A percentile compares a stretch with the other conserved stretches of the same genome.
Evolutionary conservation across 2,888 invertebrate species (phyloP).

Genomic region (Barypeithes pellucidus): DNA sequence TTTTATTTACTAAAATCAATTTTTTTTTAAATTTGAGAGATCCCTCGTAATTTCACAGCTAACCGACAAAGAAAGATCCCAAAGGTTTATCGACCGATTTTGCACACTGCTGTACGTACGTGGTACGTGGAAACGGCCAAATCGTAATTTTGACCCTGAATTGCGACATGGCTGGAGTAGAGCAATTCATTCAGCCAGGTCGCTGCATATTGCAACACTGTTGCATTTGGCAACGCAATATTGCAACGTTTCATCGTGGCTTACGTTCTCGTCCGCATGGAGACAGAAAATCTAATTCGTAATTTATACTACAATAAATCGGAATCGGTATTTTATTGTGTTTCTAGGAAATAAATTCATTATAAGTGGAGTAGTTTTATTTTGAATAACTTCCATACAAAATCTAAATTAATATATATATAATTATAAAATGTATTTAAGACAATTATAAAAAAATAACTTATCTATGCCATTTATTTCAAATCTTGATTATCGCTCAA

Average conservation of each 20-base stretch:
- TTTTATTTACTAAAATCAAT: not conserved
- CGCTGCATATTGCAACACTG: slow-evolving; percentile 30
- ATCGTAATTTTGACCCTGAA: slow-evolving; percentile 61
- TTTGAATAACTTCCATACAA: no score
- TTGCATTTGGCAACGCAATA: slow-evolving; percentile 10
- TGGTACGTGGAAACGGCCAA: slow-evolving; percentile 25
- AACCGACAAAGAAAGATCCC: slow-evolving; percentile 26
- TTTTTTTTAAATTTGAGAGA: not conserved
- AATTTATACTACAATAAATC: not conserved
- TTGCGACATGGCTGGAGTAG: slow-evolving; percentile 44
- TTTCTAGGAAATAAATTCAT: not conserved
- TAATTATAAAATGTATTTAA: no score
- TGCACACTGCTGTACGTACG: slow-evolving; percentile 51
- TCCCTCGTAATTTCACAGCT: slow-evolving; percentile 16
- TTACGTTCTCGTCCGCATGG: not conserved
- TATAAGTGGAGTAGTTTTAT: no score
- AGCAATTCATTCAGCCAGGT: slow-evolving; percentile 45
- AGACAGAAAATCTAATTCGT: not conserved
- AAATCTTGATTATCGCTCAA: no score
- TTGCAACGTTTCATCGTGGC: slow-evolving; percentile 10
- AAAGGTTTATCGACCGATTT: slow-evolving; percentile 59
- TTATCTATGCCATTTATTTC: no score
- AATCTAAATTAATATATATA: no score
- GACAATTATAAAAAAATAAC: no score
- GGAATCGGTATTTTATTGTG: slow-evolving; percentile 9